phyloP scores from a whole-genome alignment of 2,113 vertebrate genomes.

The Tachysurus fulvidraco region DNA sequence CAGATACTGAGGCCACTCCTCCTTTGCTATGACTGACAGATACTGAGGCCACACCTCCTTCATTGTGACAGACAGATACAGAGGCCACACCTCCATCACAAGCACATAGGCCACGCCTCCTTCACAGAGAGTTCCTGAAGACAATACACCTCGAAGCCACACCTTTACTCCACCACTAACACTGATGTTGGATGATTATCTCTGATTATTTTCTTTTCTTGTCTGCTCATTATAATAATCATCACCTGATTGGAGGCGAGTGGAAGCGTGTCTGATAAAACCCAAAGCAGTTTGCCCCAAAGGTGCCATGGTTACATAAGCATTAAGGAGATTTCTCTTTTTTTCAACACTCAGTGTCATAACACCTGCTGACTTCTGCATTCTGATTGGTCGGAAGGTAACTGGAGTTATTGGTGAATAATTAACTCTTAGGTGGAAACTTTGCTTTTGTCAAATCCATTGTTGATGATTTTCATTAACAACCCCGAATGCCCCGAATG shows the following conservation, averaged over 20 bases:
- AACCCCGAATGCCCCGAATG: background rate
- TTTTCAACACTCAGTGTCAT: background rate
- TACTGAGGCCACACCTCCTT: background rate
- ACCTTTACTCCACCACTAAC: slow-evolving; percentile 34
- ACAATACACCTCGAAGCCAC: background rate
- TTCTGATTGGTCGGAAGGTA: background rate
- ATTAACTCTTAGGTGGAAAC: background rate
- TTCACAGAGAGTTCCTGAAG: background rate
- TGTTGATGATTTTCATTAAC: background rate
- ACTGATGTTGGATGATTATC: background rate
- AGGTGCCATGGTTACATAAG: background rate
- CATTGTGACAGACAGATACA: background rate
- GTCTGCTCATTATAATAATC: slow-evolving; percentile 4
- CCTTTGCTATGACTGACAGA: background rate
- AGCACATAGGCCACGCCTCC: background rate
- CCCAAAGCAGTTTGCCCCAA: background rate
- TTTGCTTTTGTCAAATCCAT: background rate
- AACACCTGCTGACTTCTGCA: background rate
- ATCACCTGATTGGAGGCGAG: background rate
- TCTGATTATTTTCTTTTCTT: slow-evolving; percentile 25
- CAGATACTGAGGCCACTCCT: background rate
- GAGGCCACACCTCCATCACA: too few relatives aligned
- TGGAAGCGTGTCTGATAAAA: slow-evolving; percentile 2
- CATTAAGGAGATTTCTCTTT: background rate
- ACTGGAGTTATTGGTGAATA: too few relatives aligned